Conservation (phyloP, 2,113 vertebrate species). For the Mungos mungo region DNA sequence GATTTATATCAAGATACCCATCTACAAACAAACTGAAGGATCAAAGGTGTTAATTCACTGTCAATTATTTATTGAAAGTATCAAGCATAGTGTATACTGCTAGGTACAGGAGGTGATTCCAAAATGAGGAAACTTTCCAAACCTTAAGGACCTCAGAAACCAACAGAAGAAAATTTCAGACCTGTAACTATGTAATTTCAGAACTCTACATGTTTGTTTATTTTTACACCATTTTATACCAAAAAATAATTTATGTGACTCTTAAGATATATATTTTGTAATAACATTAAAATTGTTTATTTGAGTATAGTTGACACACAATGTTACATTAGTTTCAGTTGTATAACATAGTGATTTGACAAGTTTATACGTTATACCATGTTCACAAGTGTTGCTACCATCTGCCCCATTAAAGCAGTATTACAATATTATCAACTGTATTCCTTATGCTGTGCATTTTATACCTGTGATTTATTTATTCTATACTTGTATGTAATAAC, state of each 20-base stretch:
- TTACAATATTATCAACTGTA: not conserved
- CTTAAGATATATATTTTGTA: not conserved
- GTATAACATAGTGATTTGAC: not conserved
- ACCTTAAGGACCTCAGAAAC: not conserved
- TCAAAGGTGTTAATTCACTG: not conserved
- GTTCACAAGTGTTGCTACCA: not conserved
- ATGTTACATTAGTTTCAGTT: not conserved
- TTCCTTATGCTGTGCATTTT: not conserved
- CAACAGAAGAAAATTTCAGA: not conserved
- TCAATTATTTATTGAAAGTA: not conserved
- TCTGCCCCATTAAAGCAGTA: not conserved
- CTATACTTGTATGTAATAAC: not conserved
- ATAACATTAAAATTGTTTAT: not conserved
- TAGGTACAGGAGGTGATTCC: not conserved
- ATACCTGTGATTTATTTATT: not conserved
- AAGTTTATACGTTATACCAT: not conserved
- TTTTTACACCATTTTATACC: not conserved
- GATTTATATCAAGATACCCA: not conserved
- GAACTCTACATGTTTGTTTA: not conserved
- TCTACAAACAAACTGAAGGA: not conserved
- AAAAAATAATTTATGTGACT: not conserved
- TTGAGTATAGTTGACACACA: not conserved
- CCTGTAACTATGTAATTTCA: not conserved
- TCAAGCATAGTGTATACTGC: not conserved
- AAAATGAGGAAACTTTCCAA: not conserved